Conservation (phyloP, 2,888 invertebrate genomes). For the Mylabris sibirica region DNA sequence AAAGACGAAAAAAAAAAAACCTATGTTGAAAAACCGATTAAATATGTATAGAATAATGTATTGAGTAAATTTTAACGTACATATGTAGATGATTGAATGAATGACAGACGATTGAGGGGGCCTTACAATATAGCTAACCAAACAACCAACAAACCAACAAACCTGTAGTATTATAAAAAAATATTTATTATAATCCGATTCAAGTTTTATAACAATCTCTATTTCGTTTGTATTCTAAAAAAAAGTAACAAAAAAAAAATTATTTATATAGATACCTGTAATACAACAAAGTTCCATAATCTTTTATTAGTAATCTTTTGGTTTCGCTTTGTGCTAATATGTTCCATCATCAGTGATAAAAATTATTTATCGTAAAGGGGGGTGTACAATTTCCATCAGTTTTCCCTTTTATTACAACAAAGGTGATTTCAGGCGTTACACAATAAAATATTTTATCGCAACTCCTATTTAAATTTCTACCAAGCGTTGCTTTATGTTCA, state of each 20-base stretch:
- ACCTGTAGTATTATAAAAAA: neutral
- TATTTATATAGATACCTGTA: conserved; percentile 25
- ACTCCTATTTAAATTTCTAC: conserved; percentile 46
- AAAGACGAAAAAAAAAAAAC: conserved; percentile 41
- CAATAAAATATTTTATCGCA: conserved; percentile 53
- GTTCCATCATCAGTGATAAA: conserved; percentile 51
- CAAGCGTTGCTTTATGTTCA: conserved; percentile 42
- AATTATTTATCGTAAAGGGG: conserved; percentile 49
- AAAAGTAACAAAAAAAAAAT: conserved; percentile 6
- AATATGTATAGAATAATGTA: conserved; percentile 49
- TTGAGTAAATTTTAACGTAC: conserved; percentile 53
- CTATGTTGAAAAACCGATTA: conserved; percentile 49
- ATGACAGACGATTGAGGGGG: conserved; percentile 45
- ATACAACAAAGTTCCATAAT: conserved; percentile 25
- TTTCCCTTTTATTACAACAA: conserved; percentile 51
- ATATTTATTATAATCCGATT: conserved; percentile 28
- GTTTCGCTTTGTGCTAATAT: conserved; percentile 36
- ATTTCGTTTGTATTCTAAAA: conserved; percentile 17
- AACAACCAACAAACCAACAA: no score
- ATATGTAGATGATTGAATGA: conserved; percentile 39
- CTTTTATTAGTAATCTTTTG: conserved; percentile 24
- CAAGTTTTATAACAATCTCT: conserved; percentile 31
- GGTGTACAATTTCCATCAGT: conserved; percentile 46
- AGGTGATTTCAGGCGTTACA: conserved; percentile 50
- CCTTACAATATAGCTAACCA: conserved; percentile 24